Evolutionary conservation across 2,113 vertebrate species (phyloP), one percentile per base, ranked within the genome.

Genomic region (Hydrochoerus hydrochaeris): DNA sequence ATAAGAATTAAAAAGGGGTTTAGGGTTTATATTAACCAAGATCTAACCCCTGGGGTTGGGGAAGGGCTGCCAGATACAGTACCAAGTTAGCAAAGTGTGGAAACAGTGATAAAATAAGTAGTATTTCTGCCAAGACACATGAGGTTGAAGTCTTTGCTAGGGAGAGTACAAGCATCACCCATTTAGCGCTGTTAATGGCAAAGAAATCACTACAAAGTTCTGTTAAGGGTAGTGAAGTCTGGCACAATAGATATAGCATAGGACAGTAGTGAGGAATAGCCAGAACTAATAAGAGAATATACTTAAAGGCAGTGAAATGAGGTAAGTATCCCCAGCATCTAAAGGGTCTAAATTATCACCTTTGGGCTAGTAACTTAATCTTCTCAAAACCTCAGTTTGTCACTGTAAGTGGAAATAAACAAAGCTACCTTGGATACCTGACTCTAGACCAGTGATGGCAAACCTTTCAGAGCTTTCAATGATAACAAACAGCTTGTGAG

Each of bases 21-120:
- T 88, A 90, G 63, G 93, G 58, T 91, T 97, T 93, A 35, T 28
- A 94, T 85, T 88, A 88, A 95, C 95, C 58, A 95, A 96, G 73
- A 80, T 67, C 77, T 49, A 75, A 20, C 4, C 46, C 16, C 19
- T 73, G 10, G 38, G 67, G 81, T 41, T 94, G 24, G 30, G 38
- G 16, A 71, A 26, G 24, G 71, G 69, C 44, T 80, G 58, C 19
- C 83, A 83, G 80, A 89, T 96, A 91, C 41, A 28, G 24, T 30
- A 77, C 60, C 38, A 22, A 71, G 41, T 54, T 81, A 90, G 93
- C 54, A 94, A 71, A 60, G 28, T 14, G 54, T n/a, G 60, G 19
- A 19, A 81, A 92, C 65, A 65, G 30, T 75, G 85, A 44, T 83
- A 86, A 91, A 67, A 89, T n/a, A 60, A 75, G 16, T 10, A 77